phyloP scores from a whole-genome alignment of 2,888 invertebrate species.

The Mimas tiliae region DNA sequence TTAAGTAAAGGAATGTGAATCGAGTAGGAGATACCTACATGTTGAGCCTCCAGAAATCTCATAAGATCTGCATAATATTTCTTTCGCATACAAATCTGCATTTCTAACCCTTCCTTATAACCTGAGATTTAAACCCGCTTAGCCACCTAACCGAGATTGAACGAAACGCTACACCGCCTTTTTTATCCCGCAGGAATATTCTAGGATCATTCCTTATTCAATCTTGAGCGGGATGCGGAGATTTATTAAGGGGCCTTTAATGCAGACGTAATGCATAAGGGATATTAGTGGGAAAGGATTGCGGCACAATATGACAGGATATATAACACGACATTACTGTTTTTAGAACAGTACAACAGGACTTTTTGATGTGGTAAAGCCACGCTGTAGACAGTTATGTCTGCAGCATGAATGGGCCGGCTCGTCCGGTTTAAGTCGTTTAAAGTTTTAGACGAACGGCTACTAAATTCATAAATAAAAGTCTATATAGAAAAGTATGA shows the following conservation, averaged over 20 bases:
- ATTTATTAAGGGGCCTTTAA: slow-evolving; percentile 18
- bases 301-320: not conserved
- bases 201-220: slow-evolving; percentile 29
- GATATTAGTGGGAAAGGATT: not conserved
- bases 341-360: too few relatives aligned
- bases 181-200: slow-evolving; percentile 31
- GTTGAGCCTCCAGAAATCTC: not conserved
- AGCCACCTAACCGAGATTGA: not conserved
- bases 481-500: too few relatives aligned
- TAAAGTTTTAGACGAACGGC: too few relatives aligned
- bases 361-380: too few relatives aligned
- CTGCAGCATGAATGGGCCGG: too few relatives aligned
- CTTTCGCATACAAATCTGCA: not conserved
- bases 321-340: not conserved
- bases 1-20: too few relatives aligned
- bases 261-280: slow-evolving; percentile 26
- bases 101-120: not conserved
- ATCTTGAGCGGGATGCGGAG: slow-evolving; percentile 25
- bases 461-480: too few relatives aligned
- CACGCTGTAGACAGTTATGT: too few relatives aligned
- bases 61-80: not conserved
- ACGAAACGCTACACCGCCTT: slow-evolving; percentile 27
- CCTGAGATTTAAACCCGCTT: not conserved
- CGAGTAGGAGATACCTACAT: not conserved
- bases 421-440: too few relatives aligned